Conservation (phyloP, 35 echinoderm and acorn worm genomes). For the Chiridota heheva region DNA sequence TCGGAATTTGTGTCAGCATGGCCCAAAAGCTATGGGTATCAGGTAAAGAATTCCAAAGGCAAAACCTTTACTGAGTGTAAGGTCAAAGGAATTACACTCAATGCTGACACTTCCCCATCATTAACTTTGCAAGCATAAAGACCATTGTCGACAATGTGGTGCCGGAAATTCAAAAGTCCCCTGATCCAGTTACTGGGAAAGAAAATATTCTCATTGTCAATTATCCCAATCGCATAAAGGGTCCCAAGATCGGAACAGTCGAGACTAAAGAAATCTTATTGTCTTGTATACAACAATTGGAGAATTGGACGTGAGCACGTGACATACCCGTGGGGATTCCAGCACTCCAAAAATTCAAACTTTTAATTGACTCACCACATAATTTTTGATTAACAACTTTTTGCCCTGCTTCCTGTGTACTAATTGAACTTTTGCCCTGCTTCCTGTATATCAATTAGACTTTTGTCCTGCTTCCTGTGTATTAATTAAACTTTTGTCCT, state of each 20-base stretch:
- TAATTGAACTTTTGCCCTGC: no score
- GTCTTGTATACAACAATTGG: slow-evolving; percentile 6
- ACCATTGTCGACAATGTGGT: neutral
- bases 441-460: no score
- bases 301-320: neutral
- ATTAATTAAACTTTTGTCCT: no score
- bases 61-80: slow-evolving; percentile 17
- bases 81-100: slow-evolving; percentile 40
- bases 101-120: neutral
- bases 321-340: neutral
- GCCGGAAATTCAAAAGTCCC: neutral
- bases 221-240: neutral
- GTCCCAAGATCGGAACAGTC: neutral
- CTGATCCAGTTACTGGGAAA: neutral
- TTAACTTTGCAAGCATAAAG: neutral
- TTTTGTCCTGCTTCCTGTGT: no score
- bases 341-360: slow-evolving; percentile 2
- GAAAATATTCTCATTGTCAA: neutral
- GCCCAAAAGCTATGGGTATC: slow-evolving; percentile 49
- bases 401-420: no score
- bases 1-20: slow-evolving; percentile 39
- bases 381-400: no score
- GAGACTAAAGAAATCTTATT: neutral
- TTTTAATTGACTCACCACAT: no score
- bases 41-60: neutral